Evolutionary conservation across 2,113 vertebrate genomes (phyloP).

Genomic region (Colaptes auratus): DNA sequence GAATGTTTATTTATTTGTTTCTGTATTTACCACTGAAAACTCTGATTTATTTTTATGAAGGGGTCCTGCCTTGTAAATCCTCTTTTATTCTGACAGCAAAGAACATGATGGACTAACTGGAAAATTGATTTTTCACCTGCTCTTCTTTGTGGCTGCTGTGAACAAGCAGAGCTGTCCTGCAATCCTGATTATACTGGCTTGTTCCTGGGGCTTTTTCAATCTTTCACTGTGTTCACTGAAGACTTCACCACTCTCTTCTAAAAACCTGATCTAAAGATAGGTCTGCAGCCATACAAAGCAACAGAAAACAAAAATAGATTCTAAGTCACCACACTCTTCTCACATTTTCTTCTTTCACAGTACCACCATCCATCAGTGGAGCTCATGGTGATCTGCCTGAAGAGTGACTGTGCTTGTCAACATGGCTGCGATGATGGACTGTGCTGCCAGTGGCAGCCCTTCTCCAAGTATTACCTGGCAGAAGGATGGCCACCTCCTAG

Average conservation of each 20-base stretch:
- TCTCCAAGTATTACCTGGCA: slow-evolving; percentile 88
- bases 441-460: slow-evolving; percentile 84
- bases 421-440: slow-evolving; percentile 82
- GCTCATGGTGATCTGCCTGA: slow-evolving; percentile 78
- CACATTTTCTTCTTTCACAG: slow-evolving; percentile 62
- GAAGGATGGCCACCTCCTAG: slow-evolving; percentile 83
- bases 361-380: slow-evolving; percentile 87
- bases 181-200: neutral
- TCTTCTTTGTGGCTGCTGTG: neutral
- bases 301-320: neutral
- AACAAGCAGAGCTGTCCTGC: neutral
- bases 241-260: neutral
- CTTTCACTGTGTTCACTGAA: neutral
- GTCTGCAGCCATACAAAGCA: neutral
- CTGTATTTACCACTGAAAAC: neutral
- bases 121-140: neutral
- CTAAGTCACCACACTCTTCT: neutral
- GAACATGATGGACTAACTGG: neutral
- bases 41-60: neutral
- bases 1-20: neutral
- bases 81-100: neutral
- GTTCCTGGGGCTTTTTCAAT: neutral
- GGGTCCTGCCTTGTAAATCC: neutral
- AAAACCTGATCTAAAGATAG: neutral
- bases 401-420: slow-evolving; percentile 86